A percentile compares a stretch with the other conserved stretches of the same genome.
phyloP scores from a whole-genome alignment of 1,140 invertebrate genomes.

The Phymastichus coffea region DNA sequence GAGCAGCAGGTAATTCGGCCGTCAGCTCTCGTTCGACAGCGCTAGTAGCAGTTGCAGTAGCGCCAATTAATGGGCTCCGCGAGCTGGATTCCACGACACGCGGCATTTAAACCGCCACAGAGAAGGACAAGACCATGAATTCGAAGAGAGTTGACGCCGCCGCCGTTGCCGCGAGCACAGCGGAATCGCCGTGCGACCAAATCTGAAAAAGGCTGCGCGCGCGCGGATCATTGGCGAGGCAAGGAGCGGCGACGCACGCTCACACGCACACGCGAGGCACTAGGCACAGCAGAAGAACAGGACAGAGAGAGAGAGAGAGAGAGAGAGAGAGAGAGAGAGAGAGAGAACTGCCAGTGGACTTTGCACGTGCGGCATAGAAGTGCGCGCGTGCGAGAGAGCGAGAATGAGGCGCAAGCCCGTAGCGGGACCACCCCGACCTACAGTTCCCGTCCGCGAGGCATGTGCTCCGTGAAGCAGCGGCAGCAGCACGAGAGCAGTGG shows the following conservation, averaged over 20 bases:
- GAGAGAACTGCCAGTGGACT: too few relatives aligned
- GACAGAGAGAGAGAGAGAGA: background rate
- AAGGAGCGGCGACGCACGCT: background rate
- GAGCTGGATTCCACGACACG: too few relatives aligned
- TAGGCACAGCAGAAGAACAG: background rate
- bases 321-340: too few relatives aligned
- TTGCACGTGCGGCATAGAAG: too few relatives aligned
- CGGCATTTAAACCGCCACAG: too few relatives aligned
- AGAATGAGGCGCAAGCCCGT: too few relatives aligned
- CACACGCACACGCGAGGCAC: background rate
- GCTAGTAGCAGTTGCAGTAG: slow-evolving; percentile 1
- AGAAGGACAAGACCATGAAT: too few relatives aligned
- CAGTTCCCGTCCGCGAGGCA: background rate
- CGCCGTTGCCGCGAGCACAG: background rate
- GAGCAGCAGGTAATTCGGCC: background rate
- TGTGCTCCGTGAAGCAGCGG: background rate
- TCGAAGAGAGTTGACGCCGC: too few relatives aligned
- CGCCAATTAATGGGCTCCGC: background rate
- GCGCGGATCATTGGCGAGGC: background rate
- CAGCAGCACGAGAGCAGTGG: slow-evolving; percentile 25
- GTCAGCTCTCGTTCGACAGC: background rate
- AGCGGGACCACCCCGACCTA: too few relatives aligned
- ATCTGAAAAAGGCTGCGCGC: background rate
- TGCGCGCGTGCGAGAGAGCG: too few relatives aligned
- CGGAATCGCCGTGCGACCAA: background rate